phyloP scores from a whole-genome alignment of 2,797 vertebrate species.

The Onychomys torridus region DNA sequence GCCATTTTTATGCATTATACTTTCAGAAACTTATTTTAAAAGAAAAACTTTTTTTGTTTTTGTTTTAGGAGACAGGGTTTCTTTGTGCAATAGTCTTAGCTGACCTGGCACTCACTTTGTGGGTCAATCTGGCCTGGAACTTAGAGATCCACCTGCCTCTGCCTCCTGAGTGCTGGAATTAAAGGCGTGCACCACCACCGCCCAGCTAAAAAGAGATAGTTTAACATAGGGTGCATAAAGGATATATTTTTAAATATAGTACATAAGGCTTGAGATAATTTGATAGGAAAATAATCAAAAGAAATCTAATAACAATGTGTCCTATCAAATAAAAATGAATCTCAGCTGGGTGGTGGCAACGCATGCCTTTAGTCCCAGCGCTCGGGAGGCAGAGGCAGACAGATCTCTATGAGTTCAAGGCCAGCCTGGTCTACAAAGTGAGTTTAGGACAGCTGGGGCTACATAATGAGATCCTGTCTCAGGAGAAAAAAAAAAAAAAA shows the following conservation, averaged over 20 bases:
- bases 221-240: constrained; percentile 11
- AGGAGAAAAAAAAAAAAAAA: background rate
- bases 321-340: constrained; percentile 49
- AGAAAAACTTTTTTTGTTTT: constrained; percentile 14
- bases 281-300: constrained; percentile 49
- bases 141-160: background rate
- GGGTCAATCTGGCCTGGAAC: background rate
- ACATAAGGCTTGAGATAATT: constrained; percentile 4
- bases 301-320: background rate
- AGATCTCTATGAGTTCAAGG: background rate
- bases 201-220: background rate
- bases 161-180: background rate
- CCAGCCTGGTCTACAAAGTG: background rate
- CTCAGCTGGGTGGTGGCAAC: background rate
- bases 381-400: background rate
- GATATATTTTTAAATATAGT: constrained; percentile 18
- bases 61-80: background rate
- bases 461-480: background rate
- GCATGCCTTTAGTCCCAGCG: background rate
- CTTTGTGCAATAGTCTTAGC: background rate
- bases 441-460: background rate
- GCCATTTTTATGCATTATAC: background rate
- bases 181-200: background rate
- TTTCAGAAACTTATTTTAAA: constrained; percentile 13
- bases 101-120: background rate